A percentile compares a stretch with the other conserved stretches of the same genome.
phyloP scores from a whole-genome alignment of 2,797 vertebrate species.

The Harpagifer antarcticus region DNA sequence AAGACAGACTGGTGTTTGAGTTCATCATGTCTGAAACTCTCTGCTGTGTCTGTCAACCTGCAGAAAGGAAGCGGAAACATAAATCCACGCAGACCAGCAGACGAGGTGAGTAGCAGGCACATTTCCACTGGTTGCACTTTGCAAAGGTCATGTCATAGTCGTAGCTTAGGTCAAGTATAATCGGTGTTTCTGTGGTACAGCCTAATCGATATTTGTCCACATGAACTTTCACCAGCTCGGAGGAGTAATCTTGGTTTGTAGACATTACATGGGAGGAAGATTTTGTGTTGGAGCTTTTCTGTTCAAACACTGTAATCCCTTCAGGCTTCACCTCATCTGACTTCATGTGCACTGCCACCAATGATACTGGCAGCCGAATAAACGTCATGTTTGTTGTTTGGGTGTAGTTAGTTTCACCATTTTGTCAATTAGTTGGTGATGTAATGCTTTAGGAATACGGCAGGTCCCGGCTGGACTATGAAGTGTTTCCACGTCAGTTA shows the following conservation, averaged over 20 bases:
- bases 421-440: too few species aligned
- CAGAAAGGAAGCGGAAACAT: constrained; percentile 7
- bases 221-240: background rate
- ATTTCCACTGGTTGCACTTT: background rate
- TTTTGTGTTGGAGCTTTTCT: constrained; percentile 9
- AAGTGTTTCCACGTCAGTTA: background rate
- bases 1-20: background rate
- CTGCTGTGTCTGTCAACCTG: constrained; percentile 19
- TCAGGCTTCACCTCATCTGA: background rate
- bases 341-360: background rate
- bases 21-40: constrained; percentile 37
- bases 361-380: background rate
- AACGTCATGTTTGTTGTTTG: too few species aligned
- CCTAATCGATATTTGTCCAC: constrained; percentile 25
- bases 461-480: background rate
- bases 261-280: constrained; percentile 22
- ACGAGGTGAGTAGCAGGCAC: constrained; percentile 48
- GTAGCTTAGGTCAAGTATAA: background rate
- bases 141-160: background rate
- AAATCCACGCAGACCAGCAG: constrained; percentile 32
- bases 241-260: background rate
- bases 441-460: too few species aligned
- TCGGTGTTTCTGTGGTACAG: background rate
- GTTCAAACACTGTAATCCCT: constrained; percentile 18
- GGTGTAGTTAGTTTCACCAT: too few species aligned